Evolutionary conservation across 1,140 invertebrate species (phyloP), one percentile per base, ranked within the genome.

Genomic region (Dufourea novaeangliae): DNA sequence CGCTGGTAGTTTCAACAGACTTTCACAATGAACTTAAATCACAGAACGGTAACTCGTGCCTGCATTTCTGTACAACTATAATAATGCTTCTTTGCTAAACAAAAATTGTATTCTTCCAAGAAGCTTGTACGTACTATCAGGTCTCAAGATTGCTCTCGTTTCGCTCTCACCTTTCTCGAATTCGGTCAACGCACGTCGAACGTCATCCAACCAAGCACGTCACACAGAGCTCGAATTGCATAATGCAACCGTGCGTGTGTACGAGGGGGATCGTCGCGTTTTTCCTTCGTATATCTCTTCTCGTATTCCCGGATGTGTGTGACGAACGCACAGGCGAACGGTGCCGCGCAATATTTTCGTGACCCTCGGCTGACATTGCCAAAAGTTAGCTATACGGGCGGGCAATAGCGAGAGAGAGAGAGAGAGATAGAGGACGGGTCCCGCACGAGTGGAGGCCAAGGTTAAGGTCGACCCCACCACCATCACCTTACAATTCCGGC

Each of bases 351-450:
- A 86, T 87, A 87, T 88, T 87, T 87, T 86, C 82, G 78, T 86
- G 87, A 88, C 87, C 87, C 82, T 68, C 77, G 72, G 39, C 62
- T 87, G 86, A 88, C 89, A 88, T 89, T 90, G 89, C 86, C 89
- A 72, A 91, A 91, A 89, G 87, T 87, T 87, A 88, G 80, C 82
- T 73, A 73, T 82, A 79, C 83, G 85, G 78, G 77, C 85, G 67
- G n/a, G 39, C 62, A 80, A 80, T 81, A n/a, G n/a, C n/a, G n/a
- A n/a, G n/a, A n/a, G n/a, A n/a, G n/a, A n/a, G n/a, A n/a, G n/a
- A n/a, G n/a, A n/a, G n/a, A n/a, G n/a, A n/a, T n/a, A 71, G 76
- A 73, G 73, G 62, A 61, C 61, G 64, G 70, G 37, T 61, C 69
- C 67, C 68, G 78, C 46, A 67, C 57, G 66, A 84, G 82, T 78